Evolutionary conservation across 2,797 vertebrate species (phyloP).

Genomic region (Chiloscyllium punctatum): DNA sequence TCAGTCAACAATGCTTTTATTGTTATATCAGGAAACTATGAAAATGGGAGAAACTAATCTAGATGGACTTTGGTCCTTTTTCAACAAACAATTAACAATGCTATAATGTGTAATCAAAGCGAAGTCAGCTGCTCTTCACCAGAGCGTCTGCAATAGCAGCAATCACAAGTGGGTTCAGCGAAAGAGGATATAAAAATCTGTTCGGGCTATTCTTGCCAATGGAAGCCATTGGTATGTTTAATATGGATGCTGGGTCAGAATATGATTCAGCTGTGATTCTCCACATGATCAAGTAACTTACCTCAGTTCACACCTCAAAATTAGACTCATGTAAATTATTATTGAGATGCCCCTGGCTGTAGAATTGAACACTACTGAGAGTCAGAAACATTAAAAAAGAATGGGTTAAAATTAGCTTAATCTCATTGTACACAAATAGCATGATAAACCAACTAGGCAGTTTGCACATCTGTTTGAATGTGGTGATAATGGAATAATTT

Average conservation of each 20-base stretch:
- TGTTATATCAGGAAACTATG: background rate
- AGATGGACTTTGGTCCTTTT: background rate
- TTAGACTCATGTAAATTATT: background rate
- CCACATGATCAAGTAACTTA: background rate
- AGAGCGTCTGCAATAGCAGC: background rate
- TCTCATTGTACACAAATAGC: background rate
- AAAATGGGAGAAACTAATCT: background rate
- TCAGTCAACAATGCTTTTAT: background rate
- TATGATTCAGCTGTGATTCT: background rate
- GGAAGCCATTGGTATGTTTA: background rate
- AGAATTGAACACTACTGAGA: background rate
- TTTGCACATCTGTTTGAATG: background rate
- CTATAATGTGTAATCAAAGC: background rate
- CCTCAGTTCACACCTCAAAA: background rate
- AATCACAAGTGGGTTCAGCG: background rate
- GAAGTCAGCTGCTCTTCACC: background rate
- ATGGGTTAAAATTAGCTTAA: background rate
- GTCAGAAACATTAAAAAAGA: background rate
- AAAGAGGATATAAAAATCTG: background rate
- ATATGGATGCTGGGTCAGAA: background rate
- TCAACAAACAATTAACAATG: background rate
- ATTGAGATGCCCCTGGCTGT: background rate
- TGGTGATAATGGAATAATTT: background rate
- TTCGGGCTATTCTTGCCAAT: background rate
- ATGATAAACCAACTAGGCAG: no score